Evolutionary conservation across 2,797 vertebrate genomes (phyloP), one percentile per base, ranked within the genome.

Genomic region (Chanos chanos): DNA sequence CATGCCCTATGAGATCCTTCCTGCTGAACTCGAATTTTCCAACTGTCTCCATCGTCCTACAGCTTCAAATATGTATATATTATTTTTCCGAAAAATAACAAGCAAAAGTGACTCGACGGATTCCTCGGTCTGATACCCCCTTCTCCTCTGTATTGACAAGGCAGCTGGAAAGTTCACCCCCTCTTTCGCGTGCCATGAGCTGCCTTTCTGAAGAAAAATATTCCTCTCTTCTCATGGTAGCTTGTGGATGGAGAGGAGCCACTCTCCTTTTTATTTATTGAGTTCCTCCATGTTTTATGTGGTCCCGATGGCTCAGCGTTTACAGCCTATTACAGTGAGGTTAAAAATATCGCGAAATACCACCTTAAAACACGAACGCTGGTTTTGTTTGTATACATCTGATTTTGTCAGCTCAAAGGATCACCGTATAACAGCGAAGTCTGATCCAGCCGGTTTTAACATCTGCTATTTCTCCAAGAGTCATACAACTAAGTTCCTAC

Each of bases 21-120:
- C 94, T 89, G 71, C 92, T 96, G 86, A 98, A 99, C 89, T 98
- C 96, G 78, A 97, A 98, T 82, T 90, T 94, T 44, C 96, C 96
- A 71, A 98, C 94, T 4, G 90, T 89, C 90, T 98, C 95, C 91
- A 95, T 93, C 59, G 51, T 39, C 18, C 21, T 16, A 31, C 63
- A n/a, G n/a, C n/a, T n/a, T 18, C 37, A 7, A 47, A 36, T 24
- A 13, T 18, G 22, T 34, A 24, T 41, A 33, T 59, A 56, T 72
- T 72, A 83, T 72, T 79, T 48, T 5, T 55, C 66, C 48, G 58
- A 28, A 71, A 64, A 59, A 51, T 40, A 27, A 10, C 57, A 7
- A 22, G 25, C 65, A 51, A 43, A 61, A 64, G 66, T 76, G 70
- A 61, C 70, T 77, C 78, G 82, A 70, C 53, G 77, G 56, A 76